Evolutionary conservation across 2,797 vertebrate species (phyloP).

Genomic region (Falco rusticolus): DNA sequence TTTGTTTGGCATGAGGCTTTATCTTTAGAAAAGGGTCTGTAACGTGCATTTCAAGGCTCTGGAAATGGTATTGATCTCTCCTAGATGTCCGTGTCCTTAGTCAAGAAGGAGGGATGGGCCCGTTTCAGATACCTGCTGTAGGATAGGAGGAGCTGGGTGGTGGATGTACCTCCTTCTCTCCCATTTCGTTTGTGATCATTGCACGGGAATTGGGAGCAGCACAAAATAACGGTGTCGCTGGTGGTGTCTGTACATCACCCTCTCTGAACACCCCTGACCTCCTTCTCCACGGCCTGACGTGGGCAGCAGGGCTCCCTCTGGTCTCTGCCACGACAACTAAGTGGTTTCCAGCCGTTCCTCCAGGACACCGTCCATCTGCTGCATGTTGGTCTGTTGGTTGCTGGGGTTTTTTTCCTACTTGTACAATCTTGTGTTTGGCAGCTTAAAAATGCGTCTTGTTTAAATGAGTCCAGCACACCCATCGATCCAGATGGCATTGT

Average conservation of each 20-base stretch:
- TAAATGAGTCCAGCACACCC: not conserved
- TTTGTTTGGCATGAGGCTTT: not conserved
- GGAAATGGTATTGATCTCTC: not conserved
- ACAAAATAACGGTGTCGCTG: not conserved
- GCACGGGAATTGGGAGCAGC: not conserved
- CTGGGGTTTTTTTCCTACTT: not conserved
- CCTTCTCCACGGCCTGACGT: accelerated
- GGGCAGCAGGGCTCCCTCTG: not conserved
- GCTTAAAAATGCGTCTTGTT: not conserved
- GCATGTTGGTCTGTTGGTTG: not conserved
- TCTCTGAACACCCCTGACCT: not conserved
- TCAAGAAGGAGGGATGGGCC: not conserved
- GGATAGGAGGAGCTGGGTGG: not conserved
- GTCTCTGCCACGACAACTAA: not conserved
- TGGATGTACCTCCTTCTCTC: not conserved
- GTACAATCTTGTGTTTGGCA: not conserved
- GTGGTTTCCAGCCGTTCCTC: not conserved
- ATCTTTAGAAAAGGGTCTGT: not conserved
- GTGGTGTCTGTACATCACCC: accelerated
- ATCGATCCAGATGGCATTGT: conserved; percentile 22
- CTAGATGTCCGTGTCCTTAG: too few species aligned
- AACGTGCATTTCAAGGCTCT: not conserved
- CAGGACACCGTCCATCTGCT: not conserved
- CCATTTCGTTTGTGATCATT: not conserved
- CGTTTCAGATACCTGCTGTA: not conserved